Conservation (phyloP, 2,888 invertebrate species). For the Byasa hedistus region DNA sequence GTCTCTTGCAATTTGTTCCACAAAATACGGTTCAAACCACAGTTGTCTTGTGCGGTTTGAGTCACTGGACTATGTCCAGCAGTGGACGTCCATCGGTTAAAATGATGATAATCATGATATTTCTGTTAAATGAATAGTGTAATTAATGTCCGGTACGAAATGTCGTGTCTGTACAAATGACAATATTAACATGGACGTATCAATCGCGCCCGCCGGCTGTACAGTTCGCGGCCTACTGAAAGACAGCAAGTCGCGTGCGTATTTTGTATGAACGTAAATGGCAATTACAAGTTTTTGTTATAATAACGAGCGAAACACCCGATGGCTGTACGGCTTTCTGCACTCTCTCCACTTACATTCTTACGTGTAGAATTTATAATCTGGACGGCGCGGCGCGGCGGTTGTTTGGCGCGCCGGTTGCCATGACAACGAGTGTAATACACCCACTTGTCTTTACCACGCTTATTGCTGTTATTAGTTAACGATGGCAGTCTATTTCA, state of each 20-base stretch:
- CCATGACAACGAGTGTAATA: constrained; percentile 71
- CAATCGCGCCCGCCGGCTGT: constrained; percentile 13
- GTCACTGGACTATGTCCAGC: too few relatives aligned
- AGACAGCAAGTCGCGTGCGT: constrained; percentile 12
- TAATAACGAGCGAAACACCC: constrained; percentile 29
- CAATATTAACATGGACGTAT: constrained; percentile 23
- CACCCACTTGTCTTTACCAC: constrained; percentile 65
- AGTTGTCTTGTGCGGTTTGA: too few relatives aligned
- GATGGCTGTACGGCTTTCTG: constrained; percentile 34
- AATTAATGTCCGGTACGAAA: constrained; percentile 1
- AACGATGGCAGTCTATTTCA: constrained; percentile 68
- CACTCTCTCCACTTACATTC: constrained; percentile 33
- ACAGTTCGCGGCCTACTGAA: constrained; percentile 14
- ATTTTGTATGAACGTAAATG: constrained; percentile 24
- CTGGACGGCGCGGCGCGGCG: constrained; percentile 32
- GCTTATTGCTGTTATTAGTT: constrained; percentile 67
- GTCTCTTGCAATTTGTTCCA: too few relatives aligned
- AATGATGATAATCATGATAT: too few relatives aligned
- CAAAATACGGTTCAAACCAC: too few relatives aligned
- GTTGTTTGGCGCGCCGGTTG: constrained; percentile 69
- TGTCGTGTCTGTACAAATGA: constrained; percentile 17
- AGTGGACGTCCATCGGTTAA: too few relatives aligned
- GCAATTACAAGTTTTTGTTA: constrained; percentile 32
- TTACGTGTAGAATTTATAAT: constrained; percentile 31
- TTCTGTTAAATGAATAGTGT: neutral